Evolutionary conservation across 1,140 invertebrate genomes (phyloP), one percentile per base, ranked within the genome.

Genomic region (Cyclina sinensis): DNA sequence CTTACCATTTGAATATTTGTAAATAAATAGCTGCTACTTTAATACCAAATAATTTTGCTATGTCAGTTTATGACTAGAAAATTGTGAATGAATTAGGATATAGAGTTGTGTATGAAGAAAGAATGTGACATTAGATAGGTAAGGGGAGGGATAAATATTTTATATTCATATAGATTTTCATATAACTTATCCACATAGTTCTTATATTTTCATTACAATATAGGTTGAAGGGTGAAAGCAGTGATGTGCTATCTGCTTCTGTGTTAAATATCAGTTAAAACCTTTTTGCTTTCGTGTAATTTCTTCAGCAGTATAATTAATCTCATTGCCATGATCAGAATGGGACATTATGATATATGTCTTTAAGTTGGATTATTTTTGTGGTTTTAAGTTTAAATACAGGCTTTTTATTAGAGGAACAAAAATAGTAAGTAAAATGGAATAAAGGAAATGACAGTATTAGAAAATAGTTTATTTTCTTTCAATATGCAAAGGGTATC

Each of bases 1-100:
- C 14, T 70, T 70, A 14, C 35, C 32, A 70, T 70, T 70, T 70
- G 65, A 70, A 70, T 70, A 70, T 70, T 70, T 37, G 65, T 70
- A 70, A 70, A 35, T 70, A 70, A 70, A 70, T 70, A 70, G 35
- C 65, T 39, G 35, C 65, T 39, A 37, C 37, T 70, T 70, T 35
- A 39, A 70, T 70, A 39, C 65, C 5, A 37, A 70, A 70, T 70
- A 70, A 70, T 70, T 65, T 70, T 24, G 24, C 2, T 70, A 14
- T 70, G 65, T 70, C 65, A 70, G 35, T 70, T 70, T 70, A 70
- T 70, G 65, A 16, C 27, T 7, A 57, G 54, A 9, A 57, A 57
- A 57, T 57, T 57, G 54, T 57, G 5, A 57, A 57, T n/a, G 59
- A 70, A 70, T 70, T 70, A 39, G 65, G 65, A 30, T 70, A 70